phyloP scores from a whole-genome alignment of 1,140 invertebrate species.

The Drosophila chauvacae region DNA sequence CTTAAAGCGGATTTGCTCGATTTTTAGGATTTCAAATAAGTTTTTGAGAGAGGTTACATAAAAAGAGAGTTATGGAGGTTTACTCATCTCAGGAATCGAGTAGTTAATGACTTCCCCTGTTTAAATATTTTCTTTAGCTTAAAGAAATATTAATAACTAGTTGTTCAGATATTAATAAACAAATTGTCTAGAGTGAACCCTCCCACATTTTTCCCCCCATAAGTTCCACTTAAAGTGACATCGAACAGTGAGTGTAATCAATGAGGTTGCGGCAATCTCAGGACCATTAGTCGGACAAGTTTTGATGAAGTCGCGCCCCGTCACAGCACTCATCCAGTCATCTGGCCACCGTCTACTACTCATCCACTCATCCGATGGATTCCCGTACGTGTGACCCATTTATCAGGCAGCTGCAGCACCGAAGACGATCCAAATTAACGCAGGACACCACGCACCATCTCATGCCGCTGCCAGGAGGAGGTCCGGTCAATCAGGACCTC shows the following conservation, averaged over 20 bases:
- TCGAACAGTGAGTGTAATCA: constrained; percentile 22
- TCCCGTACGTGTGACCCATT: constrained; percentile 76
- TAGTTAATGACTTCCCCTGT: background rate
- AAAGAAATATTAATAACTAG: no score
- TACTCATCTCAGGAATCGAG: background rate
- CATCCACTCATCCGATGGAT: constrained; percentile 12
- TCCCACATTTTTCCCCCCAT: background rate
- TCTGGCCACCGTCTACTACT: constrained; percentile 30
- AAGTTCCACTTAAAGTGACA: constrained; percentile 7
- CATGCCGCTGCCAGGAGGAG: constrained; percentile 15
- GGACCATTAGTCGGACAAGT: constrained; percentile 52
- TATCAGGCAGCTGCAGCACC: constrained; percentile 61
- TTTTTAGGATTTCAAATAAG: background rate
- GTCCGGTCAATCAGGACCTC: constrained; percentile 65
- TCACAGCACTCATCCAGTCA: constrained; percentile 61
- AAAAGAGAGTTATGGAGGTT: background rate
- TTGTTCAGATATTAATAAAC: no score
- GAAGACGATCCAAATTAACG: constrained; percentile 80
- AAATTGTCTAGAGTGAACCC: background rate
- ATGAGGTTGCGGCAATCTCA: constrained; percentile 28
- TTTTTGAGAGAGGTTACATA: background rate
- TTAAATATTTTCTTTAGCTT: background rate
- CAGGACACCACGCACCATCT: constrained; percentile 13
- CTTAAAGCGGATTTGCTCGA: background rate
- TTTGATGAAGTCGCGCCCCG: constrained; percentile 70